A percentile compares a stretch with the other conserved stretches of the same genome.
Evolutionary conservation across 2,113 vertebrate genomes (phyloP).

Genomic region (Ginglymostoma cirratum): DNA sequence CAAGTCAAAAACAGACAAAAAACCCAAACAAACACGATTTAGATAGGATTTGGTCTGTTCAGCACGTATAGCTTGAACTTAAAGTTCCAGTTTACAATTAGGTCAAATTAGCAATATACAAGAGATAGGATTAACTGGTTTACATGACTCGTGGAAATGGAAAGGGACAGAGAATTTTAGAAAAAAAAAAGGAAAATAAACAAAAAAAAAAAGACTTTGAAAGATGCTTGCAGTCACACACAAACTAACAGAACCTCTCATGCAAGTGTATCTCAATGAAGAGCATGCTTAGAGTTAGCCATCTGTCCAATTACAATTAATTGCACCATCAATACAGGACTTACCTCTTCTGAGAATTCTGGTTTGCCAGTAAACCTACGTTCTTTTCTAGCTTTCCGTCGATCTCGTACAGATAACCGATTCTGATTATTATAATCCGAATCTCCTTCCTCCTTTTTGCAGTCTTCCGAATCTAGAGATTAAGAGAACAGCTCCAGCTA

Average conservation of each 20-base stretch:
- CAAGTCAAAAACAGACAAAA: neutral
- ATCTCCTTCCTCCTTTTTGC: constrained; percentile 53
- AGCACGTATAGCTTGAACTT: too few species aligned
- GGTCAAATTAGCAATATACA: neutral
- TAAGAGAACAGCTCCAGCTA: neutral
- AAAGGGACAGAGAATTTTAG: neutral
- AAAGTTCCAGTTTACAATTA: too few species aligned
- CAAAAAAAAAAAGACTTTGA: neutral
- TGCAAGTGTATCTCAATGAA: neutral
- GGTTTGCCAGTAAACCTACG: constrained; percentile 57
- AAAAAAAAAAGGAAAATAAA: neutral
- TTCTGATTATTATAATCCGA: constrained; percentile 50
- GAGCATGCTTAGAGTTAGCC: too few species aligned
- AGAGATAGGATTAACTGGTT: neutral
- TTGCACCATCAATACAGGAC: neutral
- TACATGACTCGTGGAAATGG: neutral
- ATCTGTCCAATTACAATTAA: neutral
- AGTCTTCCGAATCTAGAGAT: constrained; percentile 50
- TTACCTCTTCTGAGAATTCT: constrained; percentile 16
- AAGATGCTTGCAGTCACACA: neutral
- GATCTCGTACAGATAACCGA: constrained; percentile 52
- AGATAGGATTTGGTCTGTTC: too few species aligned
- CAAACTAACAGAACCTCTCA: neutral
- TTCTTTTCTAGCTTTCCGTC: constrained; percentile 55
- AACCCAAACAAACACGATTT: neutral